Base-by-base conservation (phyloP, 2,888 invertebrate species). In the Lycophotia porphyrea region DNA sequence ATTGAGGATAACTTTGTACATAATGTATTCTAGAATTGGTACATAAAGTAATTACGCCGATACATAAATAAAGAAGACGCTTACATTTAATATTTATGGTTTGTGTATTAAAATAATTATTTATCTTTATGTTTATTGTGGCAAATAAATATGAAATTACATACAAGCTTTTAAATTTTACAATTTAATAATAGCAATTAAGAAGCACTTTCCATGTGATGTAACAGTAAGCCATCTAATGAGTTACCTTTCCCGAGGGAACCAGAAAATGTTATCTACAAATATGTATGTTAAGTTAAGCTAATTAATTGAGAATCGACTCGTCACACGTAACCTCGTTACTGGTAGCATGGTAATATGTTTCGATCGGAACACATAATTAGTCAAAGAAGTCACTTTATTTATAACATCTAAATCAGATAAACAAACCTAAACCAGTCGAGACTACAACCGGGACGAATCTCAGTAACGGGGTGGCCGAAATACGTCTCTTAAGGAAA, bases 401-500 rank as follows among this genome's bases (percentile, higher is more conserved):
- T 42, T 78, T 34, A 79, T 80, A 78, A 87, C 80, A 72, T 78
- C 34, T 44, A 84, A 87, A 87, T 85, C 83, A 81, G 76, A 78
- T 74, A 87, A 86, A 88, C 85, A 86, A 84, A 89, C 84, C 81
- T 84, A 87, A 92, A 90, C 89, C 86, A 86, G 91, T 89, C 85
- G 78, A 82, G 75, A 82, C 75, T 78, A 58, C 81, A 82, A 85
- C 82, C 73, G 84, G 78, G 81, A 83, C 81, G 76, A 88, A 84
- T 82, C 78, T 86, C 80, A 60, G 89, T 91, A 91, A 90, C 91
- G 90, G 88, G 82, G 87, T 89, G 88, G 82, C 87, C 89, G 89
- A 86, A 90, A 89, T 89, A 88, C 78, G 76, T 82, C 34, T 49
- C 52, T 78, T 55, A 70, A 52, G 49, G 65, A 82, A 78, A 83